phyloP scores from a whole-genome alignment of 1,140 invertebrate species.

The Leptinotarsa defecta region DNA sequence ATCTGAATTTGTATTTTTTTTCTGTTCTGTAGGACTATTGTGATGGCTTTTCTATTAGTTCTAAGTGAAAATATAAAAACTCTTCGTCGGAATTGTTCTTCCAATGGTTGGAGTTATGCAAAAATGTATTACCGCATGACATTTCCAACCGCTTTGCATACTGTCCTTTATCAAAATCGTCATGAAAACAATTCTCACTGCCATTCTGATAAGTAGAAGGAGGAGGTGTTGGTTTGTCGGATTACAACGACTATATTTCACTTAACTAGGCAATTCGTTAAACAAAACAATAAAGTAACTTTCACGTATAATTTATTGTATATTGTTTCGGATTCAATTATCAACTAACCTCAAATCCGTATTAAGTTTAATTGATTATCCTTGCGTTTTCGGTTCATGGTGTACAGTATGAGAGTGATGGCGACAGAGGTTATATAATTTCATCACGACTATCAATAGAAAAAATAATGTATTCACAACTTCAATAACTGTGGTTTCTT shows the following conservation, averaged over 20 bases:
- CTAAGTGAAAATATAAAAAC: too few species aligned
- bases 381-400: slow-evolving; percentile 1
- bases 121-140: neutral
- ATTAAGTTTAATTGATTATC: slow-evolving; percentile 27
- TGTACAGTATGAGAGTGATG: too few species aligned
- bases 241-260: slow-evolving; percentile 31
- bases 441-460: too few species aligned
- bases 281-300: slow-evolving; percentile 31
- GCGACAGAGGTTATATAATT: too few species aligned
- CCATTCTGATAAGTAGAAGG: slow-evolving; percentile 17
- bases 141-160: neutral
- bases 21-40: too few species aligned
- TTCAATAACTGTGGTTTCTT: too few species aligned
- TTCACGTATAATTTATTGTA: slow-evolving; percentile 29
- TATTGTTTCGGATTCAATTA: slow-evolving; percentile 30
- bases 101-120: too few species aligned
- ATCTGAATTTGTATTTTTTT: too few species aligned
- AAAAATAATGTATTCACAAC: too few species aligned
- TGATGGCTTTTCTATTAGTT: too few species aligned
- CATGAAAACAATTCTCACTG: neutral
- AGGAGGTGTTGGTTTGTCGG: slow-evolving; percentile 27
- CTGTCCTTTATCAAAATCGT: neutral
- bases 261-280: slow-evolving; percentile 26
- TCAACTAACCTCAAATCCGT: slow-evolving; percentile 32
- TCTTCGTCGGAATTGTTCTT: too few species aligned